phyloP scores from a whole-genome alignment of 2,888 invertebrate species.

The Drosophila lutescens region DNA sequence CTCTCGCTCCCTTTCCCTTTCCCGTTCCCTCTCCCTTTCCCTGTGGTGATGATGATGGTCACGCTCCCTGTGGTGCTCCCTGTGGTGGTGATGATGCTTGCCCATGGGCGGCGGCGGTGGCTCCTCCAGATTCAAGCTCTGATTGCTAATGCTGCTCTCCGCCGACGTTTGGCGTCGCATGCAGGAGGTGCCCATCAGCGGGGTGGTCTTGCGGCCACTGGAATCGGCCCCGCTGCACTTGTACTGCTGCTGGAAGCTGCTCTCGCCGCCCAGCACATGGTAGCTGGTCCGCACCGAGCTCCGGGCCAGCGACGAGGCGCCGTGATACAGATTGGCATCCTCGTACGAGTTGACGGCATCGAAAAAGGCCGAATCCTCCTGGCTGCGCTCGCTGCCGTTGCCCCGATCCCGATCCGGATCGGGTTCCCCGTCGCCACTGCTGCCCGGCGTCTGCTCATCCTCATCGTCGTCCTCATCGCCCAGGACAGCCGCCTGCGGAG shows the following conservation, averaged over 20 bases:
- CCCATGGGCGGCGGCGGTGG: conserved; percentile 40
- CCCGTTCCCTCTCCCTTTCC: conserved; percentile 1
- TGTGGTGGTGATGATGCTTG: conserved; percentile 53
- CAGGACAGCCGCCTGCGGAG: conserved; percentile 20
- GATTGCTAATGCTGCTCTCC: conserved; percentile 84
- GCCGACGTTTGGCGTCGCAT: conserved; percentile 84
- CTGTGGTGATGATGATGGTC: conserved; percentile 55
- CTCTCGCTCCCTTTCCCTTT: conserved; percentile 9
- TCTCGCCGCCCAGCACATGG: conserved; percentile 80
- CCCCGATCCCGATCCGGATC: conserved; percentile 41
- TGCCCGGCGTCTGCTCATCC: conserved; percentile 75
- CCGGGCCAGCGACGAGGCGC: conserved; percentile 82
- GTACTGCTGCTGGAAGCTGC: conserved; percentile 83
- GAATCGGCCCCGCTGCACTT: conserved; percentile 78
- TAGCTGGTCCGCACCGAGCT: conserved; percentile 84
- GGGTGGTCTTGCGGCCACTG: conserved; percentile 69
- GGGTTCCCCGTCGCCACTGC: conserved; percentile 72
- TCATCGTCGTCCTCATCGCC: conserved; percentile 65
- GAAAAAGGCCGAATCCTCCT: conserved; percentile 83
- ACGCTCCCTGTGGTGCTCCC: conserved; percentile 41
- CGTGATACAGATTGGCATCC: conserved; percentile 75
- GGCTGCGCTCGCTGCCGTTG: conserved; percentile 80
- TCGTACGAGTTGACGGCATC: conserved; percentile 80
- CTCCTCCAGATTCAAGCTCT: conserved; percentile 83
- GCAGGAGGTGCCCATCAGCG: conserved; percentile 76